Base-by-base conservation (phyloP, 2,888 invertebrate species). In the Clusia tigrina region DNA sequence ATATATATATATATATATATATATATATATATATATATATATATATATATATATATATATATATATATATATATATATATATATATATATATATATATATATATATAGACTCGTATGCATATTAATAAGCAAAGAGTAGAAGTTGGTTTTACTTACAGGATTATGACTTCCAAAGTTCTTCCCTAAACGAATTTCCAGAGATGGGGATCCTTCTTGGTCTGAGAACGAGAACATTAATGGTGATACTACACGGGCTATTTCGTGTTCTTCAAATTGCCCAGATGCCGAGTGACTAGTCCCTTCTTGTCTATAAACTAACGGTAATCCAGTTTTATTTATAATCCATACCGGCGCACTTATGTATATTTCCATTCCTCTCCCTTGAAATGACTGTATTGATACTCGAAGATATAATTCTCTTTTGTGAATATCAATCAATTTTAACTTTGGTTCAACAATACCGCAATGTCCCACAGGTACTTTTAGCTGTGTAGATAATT, bases 261-360 rank as follows among this genome's bases (percentile, higher is more conserved):
- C 98, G 82, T 98, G 95, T 82, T 98, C 98, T 63, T 91, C 91
- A 81, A 92, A 94, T 85, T 98, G 98, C 1, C 97, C 98, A 6
- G 94, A 92, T 67, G 92, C 91, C 74, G 90, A 91, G 24, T 85
- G 80, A 12, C 88, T 87, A 15, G 90, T 89, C 0, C 94, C 93
- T 81, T 95, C 96, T 84, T 98, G 97, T 71, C 92, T 90, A 83
- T 97, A 96, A 60, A 99, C 91, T 65, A 99, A 85, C n/a, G 98
- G 98, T 66, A 99, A 85, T 0, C 98, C 98, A 5, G 96, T 93
- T 83, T 94, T 93, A 86, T 99, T 98, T 64, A 98, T 90, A 70
- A 99, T 89, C 98, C 98, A 98, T 85, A 92, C 96, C 2, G 94
- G 92, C 2, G 94, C 92, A 55, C 90, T 91, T 24, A 97, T 87